Conservation (phyloP, 2,113 vertebrate genomes). For the Galbula dea region DNA sequence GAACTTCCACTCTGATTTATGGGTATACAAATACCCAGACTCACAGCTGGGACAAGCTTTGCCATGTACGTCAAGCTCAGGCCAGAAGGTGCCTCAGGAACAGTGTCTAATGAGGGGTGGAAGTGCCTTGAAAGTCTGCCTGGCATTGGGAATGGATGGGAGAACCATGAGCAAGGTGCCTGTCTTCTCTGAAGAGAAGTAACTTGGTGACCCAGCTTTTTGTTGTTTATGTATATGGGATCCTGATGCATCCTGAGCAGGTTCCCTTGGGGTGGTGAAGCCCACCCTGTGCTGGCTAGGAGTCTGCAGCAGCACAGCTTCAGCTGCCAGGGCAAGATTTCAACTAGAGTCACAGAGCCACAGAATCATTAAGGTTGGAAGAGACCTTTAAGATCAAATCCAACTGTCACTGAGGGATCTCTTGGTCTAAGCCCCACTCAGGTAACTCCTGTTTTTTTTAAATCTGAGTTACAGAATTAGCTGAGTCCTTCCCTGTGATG, state of each 20-base stretch:
- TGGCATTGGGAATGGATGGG: background rate
- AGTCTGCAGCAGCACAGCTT: background rate
- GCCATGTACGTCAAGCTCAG: background rate
- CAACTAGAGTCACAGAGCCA: too few species aligned
- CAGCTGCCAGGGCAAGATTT: background rate
- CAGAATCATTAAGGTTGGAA: too few species aligned
- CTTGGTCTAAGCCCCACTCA: background rate
- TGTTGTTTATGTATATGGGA: background rate
- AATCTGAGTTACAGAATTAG: background rate
- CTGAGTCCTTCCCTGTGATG: background rate
- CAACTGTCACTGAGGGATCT: background rate
- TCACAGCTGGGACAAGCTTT: background rate
- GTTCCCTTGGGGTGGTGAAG: background rate
- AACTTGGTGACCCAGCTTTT: background rate
- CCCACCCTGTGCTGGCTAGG: background rate
- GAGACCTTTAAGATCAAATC: too few species aligned
- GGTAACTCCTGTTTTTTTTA: background rate
- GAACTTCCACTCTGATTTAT: background rate
- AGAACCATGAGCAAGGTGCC: background rate
- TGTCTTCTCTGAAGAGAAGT: background rate
- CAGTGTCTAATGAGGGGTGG: fast-evolving
- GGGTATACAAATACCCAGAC: background rate
- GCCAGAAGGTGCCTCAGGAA: background rate
- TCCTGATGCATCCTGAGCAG: fast-evolving
- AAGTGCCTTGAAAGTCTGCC: background rate